These are phyloP conservation scores for Tenthredo distinguenda DNA, from an alignment of 2,888 invertebrate species.

Conservation along the genomic window DNA sequence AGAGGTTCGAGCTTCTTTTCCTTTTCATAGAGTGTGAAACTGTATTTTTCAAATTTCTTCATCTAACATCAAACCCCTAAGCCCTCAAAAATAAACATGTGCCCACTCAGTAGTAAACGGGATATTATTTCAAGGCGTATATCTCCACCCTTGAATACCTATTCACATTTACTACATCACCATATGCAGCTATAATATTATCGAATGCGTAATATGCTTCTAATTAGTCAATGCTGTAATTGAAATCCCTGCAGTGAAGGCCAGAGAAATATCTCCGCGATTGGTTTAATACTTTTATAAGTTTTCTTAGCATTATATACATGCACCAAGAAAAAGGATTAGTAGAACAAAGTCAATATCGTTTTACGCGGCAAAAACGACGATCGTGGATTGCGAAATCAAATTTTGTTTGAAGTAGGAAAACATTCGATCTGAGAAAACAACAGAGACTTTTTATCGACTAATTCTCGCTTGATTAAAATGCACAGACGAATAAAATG, in stretches of 20 bases:
- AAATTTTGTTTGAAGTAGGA: no score
- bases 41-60: background rate
- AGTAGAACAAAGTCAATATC: no score
- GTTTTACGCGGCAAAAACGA: no score
- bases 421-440: no score
- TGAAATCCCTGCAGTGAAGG: slow-evolving; percentile 32
- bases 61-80: background rate
- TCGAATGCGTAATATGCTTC: background rate
- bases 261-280: background rate
- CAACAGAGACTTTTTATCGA: no score
- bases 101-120: background rate
- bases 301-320: background rate
- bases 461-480: no score
- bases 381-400: no score
- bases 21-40: background rate
- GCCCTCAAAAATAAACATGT: background rate
- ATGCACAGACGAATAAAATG: no score
- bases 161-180: background rate
- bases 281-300: slow-evolving; percentile 36
- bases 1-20: background rate
- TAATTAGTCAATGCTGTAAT: slow-evolving; percentile 6
- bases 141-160: background rate
- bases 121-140: background rate
- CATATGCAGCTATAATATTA: background rate
- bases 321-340: background rate